Conservation (phyloP, 2,888 invertebrate species). For the Dermolepida albohirtum region DNA sequence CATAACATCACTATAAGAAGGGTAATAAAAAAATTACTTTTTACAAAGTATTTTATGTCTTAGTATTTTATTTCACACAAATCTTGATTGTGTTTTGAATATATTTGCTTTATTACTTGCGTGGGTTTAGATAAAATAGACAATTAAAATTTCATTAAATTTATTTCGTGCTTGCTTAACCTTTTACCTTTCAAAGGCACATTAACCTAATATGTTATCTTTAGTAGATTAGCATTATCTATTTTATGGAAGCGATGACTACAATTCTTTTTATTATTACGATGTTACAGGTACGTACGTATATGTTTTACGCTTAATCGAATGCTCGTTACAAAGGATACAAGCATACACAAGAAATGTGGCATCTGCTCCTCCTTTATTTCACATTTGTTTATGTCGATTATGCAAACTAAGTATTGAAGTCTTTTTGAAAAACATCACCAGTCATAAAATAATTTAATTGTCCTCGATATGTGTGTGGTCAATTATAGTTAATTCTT, state of each 20-base stretch:
- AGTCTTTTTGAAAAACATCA: slow-evolving; percentile 20
- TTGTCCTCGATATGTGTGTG: slow-evolving; percentile 34
- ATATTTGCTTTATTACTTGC: slow-evolving; percentile 9
- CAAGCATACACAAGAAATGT: neutral
- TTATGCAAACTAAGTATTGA: slow-evolving; percentile 33
- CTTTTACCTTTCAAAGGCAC: slow-evolving; percentile 3
- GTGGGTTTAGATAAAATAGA: neutral
- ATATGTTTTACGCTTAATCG: no score
- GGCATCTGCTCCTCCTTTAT: slow-evolving; percentile 19
- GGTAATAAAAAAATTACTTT: no score
- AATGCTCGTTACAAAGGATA: no score
- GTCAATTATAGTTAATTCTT: slow-evolving; percentile 33
- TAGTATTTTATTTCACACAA: no score
- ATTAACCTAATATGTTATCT: slow-evolving; percentile 10
- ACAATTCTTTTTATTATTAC: slow-evolving; percentile 20
- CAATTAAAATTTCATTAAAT: slow-evolving; percentile 12
- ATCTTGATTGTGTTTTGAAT: no score
- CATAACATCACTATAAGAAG: no score
- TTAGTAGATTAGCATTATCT: slow-evolving; percentile 16
- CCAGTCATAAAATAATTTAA: slow-evolving; percentile 27
- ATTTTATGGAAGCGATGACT: slow-evolving; percentile 8
- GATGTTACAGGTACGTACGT: neutral
- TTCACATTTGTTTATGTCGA: slow-evolving; percentile 25
- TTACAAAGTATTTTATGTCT: no score
- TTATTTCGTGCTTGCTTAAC: slow-evolving; percentile 3